A percentile compares a stretch with the other conserved stretches of the same genome.
phyloP scores from a whole-genome alignment of 2,888 invertebrate species.

The Drosophila demipolita region DNA sequence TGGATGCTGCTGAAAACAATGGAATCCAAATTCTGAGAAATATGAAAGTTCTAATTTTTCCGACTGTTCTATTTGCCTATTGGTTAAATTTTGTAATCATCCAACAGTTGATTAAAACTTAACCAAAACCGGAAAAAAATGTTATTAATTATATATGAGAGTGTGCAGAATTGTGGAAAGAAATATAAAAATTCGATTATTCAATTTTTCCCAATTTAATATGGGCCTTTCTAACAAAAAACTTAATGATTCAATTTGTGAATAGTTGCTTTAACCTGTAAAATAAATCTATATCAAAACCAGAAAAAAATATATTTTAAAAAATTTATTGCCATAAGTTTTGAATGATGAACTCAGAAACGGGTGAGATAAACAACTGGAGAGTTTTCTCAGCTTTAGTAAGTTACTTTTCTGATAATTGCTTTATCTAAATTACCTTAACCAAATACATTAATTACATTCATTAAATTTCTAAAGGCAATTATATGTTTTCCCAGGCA shows the following conservation, averaged over 20 bases:
- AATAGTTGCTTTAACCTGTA: neutral
- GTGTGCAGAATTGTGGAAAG: neutral
- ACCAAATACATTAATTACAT: neutral
- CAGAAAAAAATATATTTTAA: neutral
- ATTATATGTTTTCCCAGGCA: slow-evolving; percentile 2
- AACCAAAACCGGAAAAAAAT: neutral
- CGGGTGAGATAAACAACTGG: neutral
- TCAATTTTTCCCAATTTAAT: neutral
- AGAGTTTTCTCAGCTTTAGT: neutral
- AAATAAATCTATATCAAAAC: neutral
- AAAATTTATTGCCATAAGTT: neutral
- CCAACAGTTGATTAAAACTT: neutral
- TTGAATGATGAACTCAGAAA: neutral
- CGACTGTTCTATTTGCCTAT: neutral
- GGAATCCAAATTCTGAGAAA: neutral
- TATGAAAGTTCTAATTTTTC: neutral
- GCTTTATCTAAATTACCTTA: neutral
- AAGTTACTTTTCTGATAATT: neutral
- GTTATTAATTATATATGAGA: neutral
- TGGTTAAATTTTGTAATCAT: neutral
- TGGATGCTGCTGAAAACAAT: neutral
- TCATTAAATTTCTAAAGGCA: neutral
- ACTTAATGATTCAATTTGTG: neutral
- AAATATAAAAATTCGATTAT: neutral
- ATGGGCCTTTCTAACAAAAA: neutral